Conservation (phyloP, 2,888 invertebrate genomes). For the Mechanitis mazaeus region DNA sequence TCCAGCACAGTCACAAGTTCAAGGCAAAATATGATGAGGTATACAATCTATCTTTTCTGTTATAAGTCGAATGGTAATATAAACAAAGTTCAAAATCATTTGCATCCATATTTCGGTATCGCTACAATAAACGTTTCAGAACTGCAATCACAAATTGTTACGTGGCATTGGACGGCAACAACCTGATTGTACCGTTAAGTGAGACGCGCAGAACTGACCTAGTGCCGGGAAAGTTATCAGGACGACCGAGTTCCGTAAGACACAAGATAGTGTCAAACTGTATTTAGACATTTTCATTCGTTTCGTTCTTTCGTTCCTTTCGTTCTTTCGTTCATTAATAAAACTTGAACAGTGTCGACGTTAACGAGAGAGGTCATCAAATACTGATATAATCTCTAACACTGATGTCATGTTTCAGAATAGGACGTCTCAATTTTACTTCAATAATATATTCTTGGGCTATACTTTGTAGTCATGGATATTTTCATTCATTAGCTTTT, state of each 20-base stretch:
- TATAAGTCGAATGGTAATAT: slow-evolving; percentile 28
- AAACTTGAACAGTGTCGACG: slow-evolving; percentile 11
- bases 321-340: slow-evolving; percentile 22
- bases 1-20: slow-evolving; percentile 48
- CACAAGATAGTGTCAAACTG: slow-evolving; percentile 33
- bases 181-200: slow-evolving; percentile 74
- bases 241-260: slow-evolving; percentile 59
- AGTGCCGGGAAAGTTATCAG: slow-evolving; percentile 73
- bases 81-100: slow-evolving; percentile 44
- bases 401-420: slow-evolving; percentile 47
- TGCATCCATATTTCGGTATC: slow-evolving; percentile 34
- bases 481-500: slow-evolving; percentile 47
- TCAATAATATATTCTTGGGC: slow-evolving; percentile 26
- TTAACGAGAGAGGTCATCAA: slow-evolving; percentile 34
- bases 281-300: slow-evolving; percentile 34
- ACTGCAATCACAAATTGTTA: slow-evolving; percentile 70
- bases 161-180: slow-evolving; percentile 66
- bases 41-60: background rate
- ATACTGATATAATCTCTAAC: slow-evolving; percentile 40
- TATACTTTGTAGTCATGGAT: slow-evolving; percentile 4
- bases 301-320: slow-evolving; percentile 11
- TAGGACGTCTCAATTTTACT: slow-evolving; percentile 46
- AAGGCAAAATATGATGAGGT: slow-evolving; percentile 39
- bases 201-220: slow-evolving; percentile 74
- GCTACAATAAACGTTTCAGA: slow-evolving; percentile 60